Conservation (phyloP, 1,140 invertebrate species). For the Bombus confusus region DNA sequence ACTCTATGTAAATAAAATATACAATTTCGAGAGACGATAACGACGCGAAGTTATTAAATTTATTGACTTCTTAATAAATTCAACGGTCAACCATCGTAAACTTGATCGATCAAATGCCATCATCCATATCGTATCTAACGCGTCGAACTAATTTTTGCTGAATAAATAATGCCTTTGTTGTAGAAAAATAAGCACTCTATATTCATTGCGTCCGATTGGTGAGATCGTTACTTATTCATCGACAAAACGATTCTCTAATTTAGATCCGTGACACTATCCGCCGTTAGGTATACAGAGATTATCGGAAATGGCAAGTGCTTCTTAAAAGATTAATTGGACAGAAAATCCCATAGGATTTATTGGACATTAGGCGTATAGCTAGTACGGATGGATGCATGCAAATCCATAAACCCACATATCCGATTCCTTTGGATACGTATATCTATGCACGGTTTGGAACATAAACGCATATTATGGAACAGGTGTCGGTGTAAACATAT, state of each 20-base stretch:
- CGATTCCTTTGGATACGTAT: constrained; percentile 20
- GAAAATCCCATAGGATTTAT: constrained; percentile 17
- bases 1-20: too few species aligned
- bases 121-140: background rate
- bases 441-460: constrained; percentile 26
- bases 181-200: background rate
- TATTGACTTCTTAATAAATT: background rate
- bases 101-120: background rate
- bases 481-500: constrained; percentile 50
- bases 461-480: constrained; percentile 59
- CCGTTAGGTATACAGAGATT: background rate
- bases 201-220: background rate
- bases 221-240: too few species aligned
- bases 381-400: background rate
- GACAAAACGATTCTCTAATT: background rate
- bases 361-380: background rate
- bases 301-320: background rate
- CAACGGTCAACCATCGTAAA: background rate
- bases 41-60: background rate
- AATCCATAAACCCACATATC: constrained; percentile 39
- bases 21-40: background rate
- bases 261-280: too few species aligned
- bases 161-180: background rate
- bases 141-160: background rate
- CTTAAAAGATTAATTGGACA: constrained; percentile 15